Base-by-base conservation (phyloP, 2,888 invertebrate species). In the Elysia crispata region DNA sequence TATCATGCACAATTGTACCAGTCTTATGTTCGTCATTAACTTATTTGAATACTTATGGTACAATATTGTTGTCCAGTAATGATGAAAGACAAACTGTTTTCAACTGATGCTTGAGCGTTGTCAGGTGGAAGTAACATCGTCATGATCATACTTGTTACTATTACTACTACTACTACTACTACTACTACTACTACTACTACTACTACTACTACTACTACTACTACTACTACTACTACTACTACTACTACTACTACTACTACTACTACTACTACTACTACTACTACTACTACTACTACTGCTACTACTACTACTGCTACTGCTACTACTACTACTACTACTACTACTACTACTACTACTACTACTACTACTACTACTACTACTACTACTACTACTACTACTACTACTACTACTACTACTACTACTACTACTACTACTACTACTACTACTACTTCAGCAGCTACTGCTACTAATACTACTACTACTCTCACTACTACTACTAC, bases 401-500 rank as follows among this genome's bases (percentile, higher is more conserved):
- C 54, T 54, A 54, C 54, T 60, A 15, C 60, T 60, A 60, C 60
- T 60, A 13, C 60, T 60, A 13, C 60, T 60, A 15, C 25, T 25
- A 13, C 41, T 41, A 11, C 41, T 41, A 11, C 3, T 41, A 11
- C 41, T 41, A 41, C 41, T 41, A 11, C 41, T 60, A 25, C 25
- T 25, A 6, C 60, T n/a, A 11, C 41, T 41, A 11, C 41, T 41
- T 3, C 41, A 6, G 60, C 25, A 8, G 60, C 25, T 60, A 60
- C 60, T 60, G 60, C 25, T n/a, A 60, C 60, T 60, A 13, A 5
- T 23, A 60, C 60, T 60, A 13, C 60, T 41, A 60, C 60, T 60
- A 60, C 60, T 60, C 3, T 15, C 15, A 60, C 60, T 60, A 60
- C 60, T 60, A 60, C 60, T 60, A 60, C 60, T 60, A 60, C 60